Base-by-base conservation (phyloP, 2,797 vertebrate genomes). In the Masticophis lateralis region DNA sequence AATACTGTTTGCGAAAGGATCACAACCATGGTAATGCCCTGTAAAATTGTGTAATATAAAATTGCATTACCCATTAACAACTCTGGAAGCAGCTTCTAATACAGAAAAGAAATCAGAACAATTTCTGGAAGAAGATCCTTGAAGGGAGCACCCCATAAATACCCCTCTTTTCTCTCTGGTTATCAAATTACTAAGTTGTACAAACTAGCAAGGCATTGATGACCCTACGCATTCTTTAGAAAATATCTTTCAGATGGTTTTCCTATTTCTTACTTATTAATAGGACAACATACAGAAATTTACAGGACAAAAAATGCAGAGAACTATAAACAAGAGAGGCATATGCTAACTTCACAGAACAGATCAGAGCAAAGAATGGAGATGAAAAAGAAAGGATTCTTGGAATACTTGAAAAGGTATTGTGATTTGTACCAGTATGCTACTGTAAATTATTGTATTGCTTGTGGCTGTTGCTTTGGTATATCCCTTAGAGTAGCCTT, bases 371-470 rank as follows among this genome's bases (percentile, higher is more conserved):
- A 61, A 90, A 69, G 0, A 0, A 0, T 0, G 0, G 79, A 92
- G 32, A 53, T 86, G 0, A 88, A 92, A 93, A 87, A 88, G 90
- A 56, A 92, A 93, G 83, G 95, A 87, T 55, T 97, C 32, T 95
- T 91, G 3, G 47, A 27, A 0, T 90, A 96, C 94, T 95, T 95
- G 94, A 97, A 94, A 94, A 96, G 96, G 96, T 97, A 96, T 32
- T 51, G 28, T 69, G 90, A 25, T 47, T 83, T 47, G 74, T 13
- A 66, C 28, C 28, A 13, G 0, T 25, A 47, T 25, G 20, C 47
- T 83, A 79, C 18, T 79, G 16, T 37, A 37, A 37, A 22, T 10
- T 43, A 8, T 79, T 83, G 37, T 22, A 83, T 83, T 83, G 9
- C 18, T 47, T 83, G n/a, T 0, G 14, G n/a, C n/a, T 32, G 14